Evolutionary conservation across 2,113 vertebrate genomes (phyloP).

Genomic region (Steatornis caripensis): DNA sequence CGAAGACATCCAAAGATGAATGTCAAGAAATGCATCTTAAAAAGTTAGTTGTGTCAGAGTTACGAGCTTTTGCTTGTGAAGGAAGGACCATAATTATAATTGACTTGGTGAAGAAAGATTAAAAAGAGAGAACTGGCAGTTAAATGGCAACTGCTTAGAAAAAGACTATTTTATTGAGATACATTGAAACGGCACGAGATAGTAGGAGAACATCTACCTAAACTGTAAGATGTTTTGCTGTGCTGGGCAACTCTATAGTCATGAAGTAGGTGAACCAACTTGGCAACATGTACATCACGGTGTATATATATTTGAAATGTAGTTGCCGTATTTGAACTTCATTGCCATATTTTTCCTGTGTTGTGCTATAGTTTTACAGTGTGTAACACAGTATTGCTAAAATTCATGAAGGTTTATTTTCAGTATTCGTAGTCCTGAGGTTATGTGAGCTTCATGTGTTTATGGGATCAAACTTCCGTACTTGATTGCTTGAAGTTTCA

Average conservation of each 20-base stretch:
- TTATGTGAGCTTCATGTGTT: neutral
- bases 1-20: fast-evolving
- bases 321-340: neutral
- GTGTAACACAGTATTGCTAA: neutral
- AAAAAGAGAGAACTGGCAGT: neutral
- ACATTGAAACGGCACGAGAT: neutral
- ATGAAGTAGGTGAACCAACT: neutral
- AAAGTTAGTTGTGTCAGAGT: neutral
- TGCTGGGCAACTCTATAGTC: neutral
- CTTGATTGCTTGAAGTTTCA: neutral
- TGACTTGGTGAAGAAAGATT: neutral
- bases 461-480: neutral
- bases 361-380: neutral
- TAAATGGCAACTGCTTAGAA: neutral
- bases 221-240: neutral
- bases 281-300: neutral
- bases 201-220: neutral
- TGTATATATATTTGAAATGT: neutral
- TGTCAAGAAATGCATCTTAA: neutral
- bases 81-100: neutral
- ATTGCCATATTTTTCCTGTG: neutral
- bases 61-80: no score
- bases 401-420: neutral
- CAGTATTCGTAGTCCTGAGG: neutral
- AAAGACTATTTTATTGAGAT: neutral